Percentiles rank a stretch among this genome's conserved stretches.
These are phyloP conservation scores for Girardinus metallicus DNA, from an alignment of 2,797 vertebrate genomes.

Conservation along the genomic window DNA sequence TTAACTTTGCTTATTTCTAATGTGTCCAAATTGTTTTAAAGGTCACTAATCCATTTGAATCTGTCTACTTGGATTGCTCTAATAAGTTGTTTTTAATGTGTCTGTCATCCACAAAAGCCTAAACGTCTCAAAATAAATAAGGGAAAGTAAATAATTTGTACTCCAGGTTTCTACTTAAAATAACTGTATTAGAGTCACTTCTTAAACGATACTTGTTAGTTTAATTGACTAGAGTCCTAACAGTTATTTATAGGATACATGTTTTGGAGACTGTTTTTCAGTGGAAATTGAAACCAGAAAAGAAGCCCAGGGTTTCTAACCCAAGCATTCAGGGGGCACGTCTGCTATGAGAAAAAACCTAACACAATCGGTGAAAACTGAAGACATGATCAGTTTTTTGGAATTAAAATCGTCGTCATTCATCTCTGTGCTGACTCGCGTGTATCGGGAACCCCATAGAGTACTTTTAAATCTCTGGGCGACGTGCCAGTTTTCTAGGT, in stretches of 20 bases:
- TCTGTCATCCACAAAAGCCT: neutral
- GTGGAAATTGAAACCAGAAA: neutral
- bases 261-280: neutral
- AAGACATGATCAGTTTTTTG: neutral
- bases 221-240: neutral
- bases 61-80: neutral
- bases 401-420: neutral
- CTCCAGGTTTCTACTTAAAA: too few species aligned
- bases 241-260: neutral
- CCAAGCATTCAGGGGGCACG: neutral
- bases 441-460: neutral
- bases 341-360: neutral
- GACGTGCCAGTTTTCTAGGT: neutral
- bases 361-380: neutral
- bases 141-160: too few species aligned
- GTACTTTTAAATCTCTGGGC: neutral
- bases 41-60: neutral
- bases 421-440: neutral
- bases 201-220: too few species aligned
- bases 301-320: neutral
- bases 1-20: neutral
- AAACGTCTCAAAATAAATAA: too few species aligned
- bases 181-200: too few species aligned
- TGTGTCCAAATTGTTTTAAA: neutral
- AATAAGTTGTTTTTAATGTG: neutral